Evolutionary conservation across 2,888 invertebrate species (phyloP).

Genomic region (Xanthia togata): DNA sequence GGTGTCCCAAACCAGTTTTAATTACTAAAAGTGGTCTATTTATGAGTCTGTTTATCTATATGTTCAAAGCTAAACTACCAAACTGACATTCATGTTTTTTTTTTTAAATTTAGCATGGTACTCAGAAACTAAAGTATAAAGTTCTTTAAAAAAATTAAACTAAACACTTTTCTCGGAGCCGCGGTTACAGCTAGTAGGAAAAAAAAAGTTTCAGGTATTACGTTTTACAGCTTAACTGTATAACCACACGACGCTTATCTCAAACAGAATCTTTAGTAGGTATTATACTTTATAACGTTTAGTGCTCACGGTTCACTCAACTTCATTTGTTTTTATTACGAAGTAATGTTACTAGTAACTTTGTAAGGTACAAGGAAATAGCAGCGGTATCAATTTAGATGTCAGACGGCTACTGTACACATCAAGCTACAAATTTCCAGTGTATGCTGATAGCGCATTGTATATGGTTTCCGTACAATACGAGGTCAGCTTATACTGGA

Average conservation of each 20-base stretch:
- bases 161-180: not conserved
- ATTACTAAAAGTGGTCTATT: not conserved
- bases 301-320: conserved; percentile 32
- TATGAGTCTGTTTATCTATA: not conserved
- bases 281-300: conserved; percentile 14
- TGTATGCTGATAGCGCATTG: no score
- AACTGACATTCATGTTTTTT: no score
- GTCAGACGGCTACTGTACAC: not conserved
- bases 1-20: no score
- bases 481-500: no score
- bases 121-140: not conserved
- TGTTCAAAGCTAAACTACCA: not conserved
- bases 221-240: conserved; percentile 40
- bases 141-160: not conserved
- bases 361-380: not conserved
- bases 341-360: not conserved
- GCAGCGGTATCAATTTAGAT: not conserved
- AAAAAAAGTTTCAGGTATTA: conserved; percentile 20
- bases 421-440: no score
- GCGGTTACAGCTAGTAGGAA: not conserved
- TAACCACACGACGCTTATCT: conserved; percentile 34
- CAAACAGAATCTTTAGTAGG: conserved; percentile 38
- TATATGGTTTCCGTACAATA: no score
- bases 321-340: conserved; percentile 29
- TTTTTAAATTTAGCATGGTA: no score